Evolutionary conservation across 2,888 invertebrate species (phyloP).

Genomic region (Dicyrtoma fusca): DNA sequence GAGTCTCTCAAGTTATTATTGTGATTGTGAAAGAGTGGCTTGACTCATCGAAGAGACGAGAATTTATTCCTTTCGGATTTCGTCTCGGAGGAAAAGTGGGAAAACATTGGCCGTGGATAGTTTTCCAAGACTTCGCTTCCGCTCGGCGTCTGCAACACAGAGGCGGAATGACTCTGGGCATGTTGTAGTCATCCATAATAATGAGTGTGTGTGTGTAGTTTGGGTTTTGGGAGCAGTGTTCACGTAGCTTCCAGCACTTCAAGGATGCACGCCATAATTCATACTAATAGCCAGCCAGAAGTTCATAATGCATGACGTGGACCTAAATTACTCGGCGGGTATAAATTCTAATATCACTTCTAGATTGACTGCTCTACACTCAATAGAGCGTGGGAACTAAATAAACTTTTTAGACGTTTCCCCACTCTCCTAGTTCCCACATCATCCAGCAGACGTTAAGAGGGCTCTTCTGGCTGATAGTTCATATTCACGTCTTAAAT

Average conservation of each 20-base stretch:
- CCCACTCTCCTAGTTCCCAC: too few relatives aligned
- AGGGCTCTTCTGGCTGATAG: not conserved
- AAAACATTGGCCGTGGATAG: not conserved
- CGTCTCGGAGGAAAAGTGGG: slow-evolving; percentile 3
- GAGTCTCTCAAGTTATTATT: slow-evolving; percentile 30
- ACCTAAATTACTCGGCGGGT: slow-evolving; percentile 14
- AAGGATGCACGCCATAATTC: slow-evolving; percentile 24
- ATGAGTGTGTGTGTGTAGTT: slow-evolving; percentile 27
- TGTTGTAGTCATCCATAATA: slow-evolving; percentile 12
- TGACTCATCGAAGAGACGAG: slow-evolving; percentile 2
- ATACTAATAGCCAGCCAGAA: slow-evolving; percentile 12
- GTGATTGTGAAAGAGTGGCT: slow-evolving; percentile 17
- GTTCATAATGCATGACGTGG: slow-evolving; percentile 1
- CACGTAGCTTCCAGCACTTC: slow-evolving; percentile 10
- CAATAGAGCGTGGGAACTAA: slow-evolving; percentile 24
- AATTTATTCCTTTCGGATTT: slow-evolving; percentile 26
- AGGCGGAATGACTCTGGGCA: too few relatives aligned
- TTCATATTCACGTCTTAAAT: not conserved
- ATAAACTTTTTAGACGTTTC: not conserved
- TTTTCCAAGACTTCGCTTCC: not conserved
- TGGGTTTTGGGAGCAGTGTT: slow-evolving; percentile 2
- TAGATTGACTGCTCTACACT: slow-evolving; percentile 13
- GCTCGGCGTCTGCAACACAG: not conserved
- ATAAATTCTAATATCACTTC: slow-evolving; percentile 16
- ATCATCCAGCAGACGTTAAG: too few relatives aligned